Conservation (phyloP, 2,113 vertebrate species). For the Cyphomyrus discorhynchus region DNA sequence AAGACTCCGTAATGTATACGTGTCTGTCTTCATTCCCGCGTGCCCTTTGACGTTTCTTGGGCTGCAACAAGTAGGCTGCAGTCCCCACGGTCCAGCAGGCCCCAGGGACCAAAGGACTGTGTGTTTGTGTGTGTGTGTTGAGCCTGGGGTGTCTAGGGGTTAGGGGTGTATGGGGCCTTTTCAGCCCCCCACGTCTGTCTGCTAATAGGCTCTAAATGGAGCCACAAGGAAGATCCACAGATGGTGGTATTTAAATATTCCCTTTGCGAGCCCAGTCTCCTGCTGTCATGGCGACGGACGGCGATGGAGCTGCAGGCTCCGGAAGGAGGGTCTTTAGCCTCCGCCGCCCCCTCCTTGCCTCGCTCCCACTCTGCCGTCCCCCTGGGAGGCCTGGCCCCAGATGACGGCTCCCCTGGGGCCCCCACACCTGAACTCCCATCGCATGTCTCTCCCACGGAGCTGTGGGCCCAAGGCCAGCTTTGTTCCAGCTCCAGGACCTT, state of each 20-base stretch:
- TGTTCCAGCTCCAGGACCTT: neutral
- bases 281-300: slow-evolving; percentile 7
- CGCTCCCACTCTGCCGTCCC: neutral
- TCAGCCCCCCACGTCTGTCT: neutral
- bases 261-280: slow-evolving; percentile 6
- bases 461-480: neutral
- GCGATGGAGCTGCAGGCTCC: neutral
- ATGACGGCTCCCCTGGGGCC: neutral
- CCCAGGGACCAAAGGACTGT: neutral
- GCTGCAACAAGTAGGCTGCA: neutral
- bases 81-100: neutral
- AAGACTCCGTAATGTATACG: neutral
- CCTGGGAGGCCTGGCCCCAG: neutral
- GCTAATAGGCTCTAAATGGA: slow-evolving; percentile 22
- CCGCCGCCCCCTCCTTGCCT: neutral
- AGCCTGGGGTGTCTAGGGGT: neutral
- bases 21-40: neutral
- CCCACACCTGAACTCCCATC: neutral
- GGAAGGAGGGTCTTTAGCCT: neutral
- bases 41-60: neutral
- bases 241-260: slow-evolving; percentile 23
- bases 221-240: neutral
- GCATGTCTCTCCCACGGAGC: neutral
- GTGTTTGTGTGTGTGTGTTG: neutral
- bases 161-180: neutral